Conservation (phyloP, 2,888 invertebrate species). For the Pecten maximus region DNA sequence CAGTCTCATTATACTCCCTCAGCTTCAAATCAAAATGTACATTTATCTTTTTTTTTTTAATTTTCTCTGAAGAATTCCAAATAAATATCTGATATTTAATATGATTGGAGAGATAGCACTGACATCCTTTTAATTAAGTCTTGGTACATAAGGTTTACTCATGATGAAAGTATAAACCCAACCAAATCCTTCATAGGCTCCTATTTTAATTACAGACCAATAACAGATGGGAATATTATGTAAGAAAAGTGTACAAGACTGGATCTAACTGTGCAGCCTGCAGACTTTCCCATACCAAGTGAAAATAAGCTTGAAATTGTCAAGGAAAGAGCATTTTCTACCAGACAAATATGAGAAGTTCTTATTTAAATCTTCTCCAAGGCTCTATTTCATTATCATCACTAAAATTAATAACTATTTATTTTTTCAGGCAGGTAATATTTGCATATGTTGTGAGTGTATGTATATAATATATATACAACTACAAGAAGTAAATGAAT, state of each 20-base stretch:
- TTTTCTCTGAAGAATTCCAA: neutral
- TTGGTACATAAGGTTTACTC: neutral
- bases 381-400: neutral
- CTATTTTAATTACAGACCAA: too few species aligned
- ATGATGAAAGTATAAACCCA: neutral
- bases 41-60: neutral
- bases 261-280: neutral
- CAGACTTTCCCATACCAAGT: neutral
- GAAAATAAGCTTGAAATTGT: neutral
- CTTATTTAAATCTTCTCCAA: neutral
- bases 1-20: too few species aligned
- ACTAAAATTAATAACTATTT: neutral
- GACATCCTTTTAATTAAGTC: neutral
- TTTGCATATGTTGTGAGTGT: too few species aligned
- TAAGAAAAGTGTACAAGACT: too few species aligned
- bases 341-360: neutral
- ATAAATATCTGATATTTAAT: neutral
- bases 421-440: too few species aligned
- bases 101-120: neutral
- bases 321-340: neutral
- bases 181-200: neutral
- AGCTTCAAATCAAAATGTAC: too few species aligned
- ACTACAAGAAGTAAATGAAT: too few species aligned
- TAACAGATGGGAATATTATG: too few species aligned
- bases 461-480: too few species aligned